Base-by-base conservation (phyloP, 2,888 invertebrate species). In the Isotomurus palustris region DNA sequence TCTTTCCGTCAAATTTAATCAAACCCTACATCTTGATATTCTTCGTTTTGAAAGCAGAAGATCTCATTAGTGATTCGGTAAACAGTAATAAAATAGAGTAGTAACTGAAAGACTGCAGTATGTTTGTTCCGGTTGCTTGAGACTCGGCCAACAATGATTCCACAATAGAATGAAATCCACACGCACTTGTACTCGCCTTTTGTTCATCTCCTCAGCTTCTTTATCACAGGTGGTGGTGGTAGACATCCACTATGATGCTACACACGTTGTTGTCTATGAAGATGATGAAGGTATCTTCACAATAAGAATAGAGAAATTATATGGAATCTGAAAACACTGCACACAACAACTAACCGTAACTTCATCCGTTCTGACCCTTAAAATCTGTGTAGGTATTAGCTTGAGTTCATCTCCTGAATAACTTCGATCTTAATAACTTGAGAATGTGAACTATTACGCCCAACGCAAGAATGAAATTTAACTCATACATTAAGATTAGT, bases 281-380 rank as follows among this genome's bases (percentile, higher is more conserved):
- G n/a, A n/a, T n/a, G n/a, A n/a, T n/a, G n/a, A n/a, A n/a, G n/a
- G n/a, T n/a, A n/a, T n/a, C n/a, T n/a, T n/a, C n/a, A n/a, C n/a
- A 49, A 49, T 35, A 17, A 38, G 8, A 35, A 49, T 50, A 50
- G n/a, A 50, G n/a, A 50, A 50, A 38, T 50, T 24, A 38, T 35
- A 22, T 24, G 17, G 36, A 22, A 50, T 22, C 14, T 50, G n/a
- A n/a, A n/a, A n/a, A n/a, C n/a, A n/a, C n/a, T n/a, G n/a, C n/a
- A n/a, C n/a, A n/a, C n/a, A n/a, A n/a, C n/a, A n/a, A n/a, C n/a
- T n/a, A n/a, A 36, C 50, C 50, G 50, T 50, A 50, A 50, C 21
- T 38, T 40, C 24, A 29, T 38, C 50, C 50, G 22, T 24, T 47
- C 43, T 25, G 6, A 17, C 40, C 6, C n/a, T 17, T 40, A 17